Base-by-base conservation (phyloP, 1,140 invertebrate species). In the Drosophila punjabiensis region DNA sequence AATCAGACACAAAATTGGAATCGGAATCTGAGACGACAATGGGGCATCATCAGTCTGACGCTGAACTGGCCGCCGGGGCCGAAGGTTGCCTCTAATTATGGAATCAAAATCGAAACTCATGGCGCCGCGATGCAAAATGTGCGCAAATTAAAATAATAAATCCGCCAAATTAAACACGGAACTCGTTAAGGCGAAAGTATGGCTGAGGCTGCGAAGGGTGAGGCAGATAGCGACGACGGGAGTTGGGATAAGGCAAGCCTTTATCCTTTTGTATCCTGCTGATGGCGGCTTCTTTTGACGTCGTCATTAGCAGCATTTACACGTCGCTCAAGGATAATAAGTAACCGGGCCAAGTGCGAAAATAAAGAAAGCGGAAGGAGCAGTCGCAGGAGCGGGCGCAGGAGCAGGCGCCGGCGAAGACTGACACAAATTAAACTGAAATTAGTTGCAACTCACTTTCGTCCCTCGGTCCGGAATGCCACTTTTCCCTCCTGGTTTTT, bases 91-190 rank as follows among this genome's bases (percentile, higher is more conserved):
- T 68, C 81, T 82, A 76, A 90, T 89, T 85, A 81, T 76, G 74
- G 63, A 81, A 85, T 82, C 85, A 82, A 81, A 88, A 89, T 88
- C 84, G 83, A 87, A 87, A 79, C 69, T 67, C 56, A 68, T 68
- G 67, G 56, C 33, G 47, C 10, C 55, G 45, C 32, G 6, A 74
- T 48, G 52, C 56, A 52, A 80, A 90, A 81, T 77, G 86, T 64
- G 71, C 82, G 86, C 86, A 90, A 90, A 90, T 90, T 90, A 86
- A 90, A 90, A 90, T 91, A 91, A 90, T 90, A 90, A 90, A 91
- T 91, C 81, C 73, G 62, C 58, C 65, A 82, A 91, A 86, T 90
- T 86, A 80, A 91, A 86, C 69, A 76, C 75, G 86, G 73, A 85
- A 82, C 79, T 90, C 86, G 75, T 89, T 89, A 82, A 82, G 69